Evolutionary conservation across 2,888 invertebrate genomes (phyloP), one percentile per base, ranked within the genome.

Genomic region (Linnaemya vulpina): DNA sequence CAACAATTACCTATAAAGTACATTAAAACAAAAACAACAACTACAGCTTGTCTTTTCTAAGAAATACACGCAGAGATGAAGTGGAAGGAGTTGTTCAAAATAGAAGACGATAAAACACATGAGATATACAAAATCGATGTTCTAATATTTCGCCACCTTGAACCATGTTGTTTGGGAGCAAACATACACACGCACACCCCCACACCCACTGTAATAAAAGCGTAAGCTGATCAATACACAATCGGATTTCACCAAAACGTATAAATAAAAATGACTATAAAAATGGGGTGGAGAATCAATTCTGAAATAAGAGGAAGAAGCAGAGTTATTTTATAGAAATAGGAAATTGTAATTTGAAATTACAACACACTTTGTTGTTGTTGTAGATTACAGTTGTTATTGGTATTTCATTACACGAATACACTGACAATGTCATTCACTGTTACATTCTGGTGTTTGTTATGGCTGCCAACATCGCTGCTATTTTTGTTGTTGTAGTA

Each of bases 331-430:
- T 77, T 62, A 53, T 79, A 75, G 49, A 67, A 81, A 73, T 51
- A 82, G 82, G 85, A 85, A 79, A 82, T 82, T 82, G 82, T 82
- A 60, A 82, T 60, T 55, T 82, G 75, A 82, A 85, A 85, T 85
- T 81, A 85, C 82, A 82, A 71, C 81, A 82, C 79, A 63, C 70
- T 78, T 75, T 78, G 49, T 30, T 30, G n/a, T 60, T 84, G 40
- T 73, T 81, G 51, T 40, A 53, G 15, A 55, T 55, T 55, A 11
- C 5, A 74, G 25, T 67, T 60, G 35, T 78, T 70, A 25, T 73
- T 79, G 67, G 10, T 76, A 53, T 74, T 58, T 20, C 38, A 65
- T 65, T 58, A 60, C 60, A 65, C 25, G 49, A 67, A 11, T 55
- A 30, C 74, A 68, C 75, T 75, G 53, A 58, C 63, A 85, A 67